Percentiles rank a stretch among this genome's conserved stretches.
Evolutionary conservation across 2,888 invertebrate genomes (phyloP).

Genomic region (Drosophila meridionalis): DNA sequence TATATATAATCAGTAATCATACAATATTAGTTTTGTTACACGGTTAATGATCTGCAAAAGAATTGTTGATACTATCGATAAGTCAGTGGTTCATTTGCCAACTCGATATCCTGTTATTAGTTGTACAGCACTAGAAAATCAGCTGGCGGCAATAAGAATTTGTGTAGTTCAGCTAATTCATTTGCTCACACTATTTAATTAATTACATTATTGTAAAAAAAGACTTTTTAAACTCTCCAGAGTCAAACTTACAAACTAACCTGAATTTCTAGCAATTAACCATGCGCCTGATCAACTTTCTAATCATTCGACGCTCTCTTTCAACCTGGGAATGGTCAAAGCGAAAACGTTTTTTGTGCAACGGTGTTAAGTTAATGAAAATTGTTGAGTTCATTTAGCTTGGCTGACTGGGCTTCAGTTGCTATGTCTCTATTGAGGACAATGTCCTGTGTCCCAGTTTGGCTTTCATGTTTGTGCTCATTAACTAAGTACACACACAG

Average conservation of each 20-base stretch:
- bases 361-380: slow-evolving; percentile 44
- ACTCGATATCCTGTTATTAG: not conserved
- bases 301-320: slow-evolving; percentile 12
- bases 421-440: slow-evolving; percentile 35
- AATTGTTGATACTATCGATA: not conserved
- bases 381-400: slow-evolving; percentile 30
- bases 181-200: not conserved
- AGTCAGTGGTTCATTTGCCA: not conserved
- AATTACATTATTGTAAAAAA: not conserved
- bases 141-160: not conserved
- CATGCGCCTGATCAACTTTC: slow-evolving; percentile 2
- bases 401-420: slow-evolving; percentile 3
- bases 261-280: slow-evolving; percentile 3
- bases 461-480: slow-evolving; percentile 45
- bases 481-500: slow-evolving; percentile 36
- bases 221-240: not conserved
- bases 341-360: slow-evolving; percentile 10
- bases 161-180: not conserved
- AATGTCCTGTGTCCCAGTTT: slow-evolving; percentile 35
- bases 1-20: no score
- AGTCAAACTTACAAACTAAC: not conserved
- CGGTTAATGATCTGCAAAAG: no score
- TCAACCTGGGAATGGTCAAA: slow-evolving; percentile 6
- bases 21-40: no score
- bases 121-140: not conserved